Evolutionary conservation across 2,113 vertebrate species (phyloP).

Genomic region (Halcyon malimbica): DNA sequence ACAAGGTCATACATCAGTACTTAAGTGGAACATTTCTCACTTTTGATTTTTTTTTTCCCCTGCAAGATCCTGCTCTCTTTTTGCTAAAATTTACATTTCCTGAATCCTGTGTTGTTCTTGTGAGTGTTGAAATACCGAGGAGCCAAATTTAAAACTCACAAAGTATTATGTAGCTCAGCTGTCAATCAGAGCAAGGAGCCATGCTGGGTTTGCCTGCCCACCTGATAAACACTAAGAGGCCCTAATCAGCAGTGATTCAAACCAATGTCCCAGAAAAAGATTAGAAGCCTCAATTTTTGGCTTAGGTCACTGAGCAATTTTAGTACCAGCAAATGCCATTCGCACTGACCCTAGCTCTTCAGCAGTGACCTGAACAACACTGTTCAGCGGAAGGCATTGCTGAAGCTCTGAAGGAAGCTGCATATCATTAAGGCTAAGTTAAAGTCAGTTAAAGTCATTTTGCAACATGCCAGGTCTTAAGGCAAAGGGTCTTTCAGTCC

Average conservation of each 20-base stretch:
- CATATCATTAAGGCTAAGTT: not conserved
- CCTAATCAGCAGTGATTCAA: not conserved
- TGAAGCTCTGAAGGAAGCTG: not conserved
- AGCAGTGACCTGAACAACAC: not conserved
- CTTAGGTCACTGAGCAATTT: not conserved
- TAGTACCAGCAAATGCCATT: not conserved
- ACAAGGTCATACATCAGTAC: not conserved
- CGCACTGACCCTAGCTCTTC: not conserved
- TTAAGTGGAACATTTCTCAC: not conserved
- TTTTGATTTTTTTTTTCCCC: not conserved
- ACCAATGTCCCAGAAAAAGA: not conserved
- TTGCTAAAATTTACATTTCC: not conserved
- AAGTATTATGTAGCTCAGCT: not conserved
- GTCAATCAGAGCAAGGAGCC: not conserved
- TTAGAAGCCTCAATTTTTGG: not conserved
- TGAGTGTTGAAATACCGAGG: not conserved
- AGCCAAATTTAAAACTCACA: not conserved
- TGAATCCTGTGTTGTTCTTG: not conserved
- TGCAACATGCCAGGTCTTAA: not conserved
- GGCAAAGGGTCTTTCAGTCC: not conserved
- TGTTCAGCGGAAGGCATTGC: not conserved
- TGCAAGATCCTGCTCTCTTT: not conserved
- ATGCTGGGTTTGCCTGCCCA: not conserved
- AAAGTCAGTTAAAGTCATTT: not conserved
- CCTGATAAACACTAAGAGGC: not conserved